These are phyloP conservation scores for Muschampia plurimacula DNA, from an alignment of 2,888 invertebrate species.

Conservation along the genomic window DNA sequence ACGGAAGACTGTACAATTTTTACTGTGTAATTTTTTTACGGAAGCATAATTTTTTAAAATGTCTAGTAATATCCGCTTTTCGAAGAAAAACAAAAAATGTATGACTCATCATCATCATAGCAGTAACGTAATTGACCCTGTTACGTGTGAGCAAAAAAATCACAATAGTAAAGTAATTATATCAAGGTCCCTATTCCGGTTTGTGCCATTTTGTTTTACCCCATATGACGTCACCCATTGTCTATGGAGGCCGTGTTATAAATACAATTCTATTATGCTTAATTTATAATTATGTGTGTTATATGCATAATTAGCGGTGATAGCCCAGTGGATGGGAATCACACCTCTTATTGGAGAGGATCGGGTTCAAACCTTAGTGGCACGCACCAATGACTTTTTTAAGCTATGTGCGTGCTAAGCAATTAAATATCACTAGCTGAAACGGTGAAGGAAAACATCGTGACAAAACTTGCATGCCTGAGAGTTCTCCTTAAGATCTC, in stretches of 20 bases:
- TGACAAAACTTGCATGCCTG: no score
- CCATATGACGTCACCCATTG: conserved; percentile 51
- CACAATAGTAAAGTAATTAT: conserved; percentile 43
- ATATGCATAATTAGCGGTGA: background rate
- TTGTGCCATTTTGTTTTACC: conserved; percentile 36
- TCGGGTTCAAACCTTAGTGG: no score
- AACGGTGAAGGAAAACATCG: no score
- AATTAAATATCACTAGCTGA: no score
- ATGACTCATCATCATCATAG: conserved; percentile 1
- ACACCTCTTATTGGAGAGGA: no score
- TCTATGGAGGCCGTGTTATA: conserved; percentile 47
- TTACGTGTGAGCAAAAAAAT: conserved; percentile 24
- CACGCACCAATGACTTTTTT: no score
- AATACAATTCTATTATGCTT: conserved; percentile 41
- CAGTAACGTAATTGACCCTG: conserved; percentile 25
- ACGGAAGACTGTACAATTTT: no score
- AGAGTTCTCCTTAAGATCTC: no score
- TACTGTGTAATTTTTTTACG: no score
- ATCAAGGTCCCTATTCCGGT: conserved; percentile 47
- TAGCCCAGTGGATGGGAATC: no score
- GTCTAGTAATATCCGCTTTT: background rate
- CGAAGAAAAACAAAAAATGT: background rate
- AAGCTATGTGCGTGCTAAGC: no score
- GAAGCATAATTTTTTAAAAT: background rate
- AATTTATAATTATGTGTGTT: no score